These are phyloP conservation scores for Premnoplex brunnescens DNA, from an alignment of 2,797 vertebrate genomes.

Conservation along the genomic window DNA sequence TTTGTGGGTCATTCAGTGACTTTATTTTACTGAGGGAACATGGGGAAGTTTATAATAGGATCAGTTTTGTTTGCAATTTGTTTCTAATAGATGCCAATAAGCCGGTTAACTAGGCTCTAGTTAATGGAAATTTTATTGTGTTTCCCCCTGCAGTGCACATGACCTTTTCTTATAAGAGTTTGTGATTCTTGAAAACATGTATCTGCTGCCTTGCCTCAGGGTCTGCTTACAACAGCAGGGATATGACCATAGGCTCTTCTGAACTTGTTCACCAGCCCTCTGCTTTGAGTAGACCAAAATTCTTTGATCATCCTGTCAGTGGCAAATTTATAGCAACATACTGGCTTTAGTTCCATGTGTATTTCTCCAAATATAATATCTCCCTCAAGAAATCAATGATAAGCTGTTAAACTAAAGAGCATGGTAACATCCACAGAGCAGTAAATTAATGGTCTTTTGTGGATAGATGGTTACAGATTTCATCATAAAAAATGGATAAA, in stretches of 20 bases:
- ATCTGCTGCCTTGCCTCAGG: slow-evolving; percentile 77
- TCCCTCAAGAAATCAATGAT: slow-evolving; percentile 87
- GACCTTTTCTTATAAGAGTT: slow-evolving; percentile 87
- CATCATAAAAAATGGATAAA: slow-evolving; percentile 90
- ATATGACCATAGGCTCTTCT: slow-evolving; percentile 68
- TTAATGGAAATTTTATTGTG: slow-evolving; percentile 99
- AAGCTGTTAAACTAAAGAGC: slow-evolving; percentile 87
- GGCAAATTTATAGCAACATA: slow-evolving; percentile 80
- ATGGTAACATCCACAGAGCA: slow-evolving; percentile 84
- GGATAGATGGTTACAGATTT: slow-evolving; percentile 86
- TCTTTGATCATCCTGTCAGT: slow-evolving; percentile 83
- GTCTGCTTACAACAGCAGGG: slow-evolving; percentile 67
- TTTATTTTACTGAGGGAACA: slow-evolving; percentile 73
- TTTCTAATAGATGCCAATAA: slow-evolving; percentile 95
- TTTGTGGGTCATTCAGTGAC: slow-evolving; percentile 68
- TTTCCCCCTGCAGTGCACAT: slow-evolving; percentile 85
- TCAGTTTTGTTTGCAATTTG: slow-evolving; percentile 92
- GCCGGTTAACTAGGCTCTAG: slow-evolving; percentile 90
- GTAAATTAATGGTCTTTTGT: slow-evolving; percentile 90
- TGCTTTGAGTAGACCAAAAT: slow-evolving; percentile 67
- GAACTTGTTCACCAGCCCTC: slow-evolving; percentile 75
- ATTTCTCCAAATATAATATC: slow-evolving; percentile 87
- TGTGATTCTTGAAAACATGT: slow-evolving; percentile 84
- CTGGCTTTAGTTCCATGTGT: slow-evolving; percentile 78
- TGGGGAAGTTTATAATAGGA: slow-evolving; percentile 89